Evolutionary conservation across 2,888 invertebrate species (phyloP).

Genomic region (Protonemura montana): DNA sequence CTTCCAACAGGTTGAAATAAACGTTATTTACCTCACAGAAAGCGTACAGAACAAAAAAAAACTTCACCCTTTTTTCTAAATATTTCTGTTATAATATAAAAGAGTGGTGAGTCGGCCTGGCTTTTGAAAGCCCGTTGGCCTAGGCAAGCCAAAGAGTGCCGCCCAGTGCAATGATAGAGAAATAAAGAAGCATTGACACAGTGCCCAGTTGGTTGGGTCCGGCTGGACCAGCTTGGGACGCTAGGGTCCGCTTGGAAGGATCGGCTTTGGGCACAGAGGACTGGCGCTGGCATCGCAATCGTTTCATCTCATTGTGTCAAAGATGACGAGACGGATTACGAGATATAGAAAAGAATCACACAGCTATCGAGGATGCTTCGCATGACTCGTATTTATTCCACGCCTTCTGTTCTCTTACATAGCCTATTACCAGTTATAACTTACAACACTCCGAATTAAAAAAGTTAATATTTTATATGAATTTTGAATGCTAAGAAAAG

Average conservation of each 20-base stretch:
- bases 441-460: neutral
- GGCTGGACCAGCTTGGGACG: too few species aligned
- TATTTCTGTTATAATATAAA: neutral
- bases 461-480: neutral
- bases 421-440: neutral
- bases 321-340: conserved; percentile 1
- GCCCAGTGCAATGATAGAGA: neutral
- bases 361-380: too few species aligned
- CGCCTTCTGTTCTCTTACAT: neutral
- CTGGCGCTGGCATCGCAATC: neutral
- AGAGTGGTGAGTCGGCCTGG: neutral
- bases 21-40: conserved; percentile 20
- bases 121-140: too few species aligned
- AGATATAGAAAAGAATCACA: too few species aligned
- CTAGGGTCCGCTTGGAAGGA: too few species aligned
- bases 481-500: neutral
- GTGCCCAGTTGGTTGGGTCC: neutral
- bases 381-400: too few species aligned
- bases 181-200: conserved; percentile 32
- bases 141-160: neutral
- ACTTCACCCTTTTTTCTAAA: neutral
- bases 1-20: neutral
- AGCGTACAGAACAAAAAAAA: neutral
- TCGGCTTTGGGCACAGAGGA: neutral
- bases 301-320: conserved; percentile 14